phyloP scores from a whole-genome alignment of 2,888 invertebrate species.

The Trichogramma dendrolimi region DNA sequence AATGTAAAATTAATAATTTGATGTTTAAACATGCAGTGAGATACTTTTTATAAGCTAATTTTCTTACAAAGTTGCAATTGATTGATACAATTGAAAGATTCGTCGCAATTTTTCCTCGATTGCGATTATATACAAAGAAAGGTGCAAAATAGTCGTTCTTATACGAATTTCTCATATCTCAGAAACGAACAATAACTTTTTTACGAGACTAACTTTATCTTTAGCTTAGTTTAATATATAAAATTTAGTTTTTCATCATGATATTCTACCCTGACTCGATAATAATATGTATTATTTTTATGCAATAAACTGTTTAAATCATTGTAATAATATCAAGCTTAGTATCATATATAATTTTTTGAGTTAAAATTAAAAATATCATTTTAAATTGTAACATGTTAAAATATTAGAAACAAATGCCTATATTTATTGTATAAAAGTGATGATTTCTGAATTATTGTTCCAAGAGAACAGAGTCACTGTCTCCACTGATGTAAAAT shows the following conservation, averaged over 20 bases:
- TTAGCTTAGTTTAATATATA: slow-evolving; percentile 9
- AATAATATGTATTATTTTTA: slow-evolving; percentile 5
- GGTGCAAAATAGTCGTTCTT: slow-evolving; percentile 21
- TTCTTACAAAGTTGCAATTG: too few relatives aligned
- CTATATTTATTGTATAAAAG: neutral
- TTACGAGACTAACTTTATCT: neutral
- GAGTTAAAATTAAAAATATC: neutral
- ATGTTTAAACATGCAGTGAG: too few relatives aligned
- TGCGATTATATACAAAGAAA: slow-evolving; percentile 25
- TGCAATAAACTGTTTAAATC: neutral
- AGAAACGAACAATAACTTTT: slow-evolving; percentile 14
- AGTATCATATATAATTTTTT: neutral
- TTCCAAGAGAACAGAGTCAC: slow-evolving; percentile 16
- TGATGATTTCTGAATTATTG: slow-evolving; percentile 6
- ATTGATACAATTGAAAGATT: slow-evolving; percentile 4
- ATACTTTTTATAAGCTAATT: too few relatives aligned
- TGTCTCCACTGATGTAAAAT: too few relatives aligned
- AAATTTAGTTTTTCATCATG: slow-evolving; percentile 23
- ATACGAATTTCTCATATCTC: neutral
- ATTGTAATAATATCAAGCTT: neutral
- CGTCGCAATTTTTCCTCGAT: slow-evolving; percentile 10
- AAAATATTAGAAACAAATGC: slow-evolving; percentile 14
- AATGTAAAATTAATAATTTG: too few relatives aligned
- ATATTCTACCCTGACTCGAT: slow-evolving; percentile 1
- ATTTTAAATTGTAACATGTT: neutral